These are phyloP conservation scores for Clusia tigrina DNA, from an alignment of 2,888 invertebrate species.

Conservation along the genomic window DNA sequence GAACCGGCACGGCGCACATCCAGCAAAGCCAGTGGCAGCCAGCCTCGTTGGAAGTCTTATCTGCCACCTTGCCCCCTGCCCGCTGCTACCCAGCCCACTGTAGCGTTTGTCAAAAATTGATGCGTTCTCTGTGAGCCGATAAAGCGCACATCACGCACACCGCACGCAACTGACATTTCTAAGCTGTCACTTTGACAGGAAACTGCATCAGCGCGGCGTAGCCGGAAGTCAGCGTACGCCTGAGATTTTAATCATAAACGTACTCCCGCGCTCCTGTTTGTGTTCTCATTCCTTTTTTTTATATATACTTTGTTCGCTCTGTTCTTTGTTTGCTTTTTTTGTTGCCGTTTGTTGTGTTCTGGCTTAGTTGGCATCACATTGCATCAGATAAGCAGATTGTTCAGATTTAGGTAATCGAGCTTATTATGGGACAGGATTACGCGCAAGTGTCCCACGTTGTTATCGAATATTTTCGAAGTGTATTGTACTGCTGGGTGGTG, in stretches of 20 bases:
- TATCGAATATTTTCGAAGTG: not conserved
- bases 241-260: slow-evolving; percentile 53
- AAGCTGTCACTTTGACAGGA: slow-evolving; percentile 49
- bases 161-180: slow-evolving; percentile 25
- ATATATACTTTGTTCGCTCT: slow-evolving; percentile 38
- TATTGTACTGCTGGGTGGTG: not conserved
- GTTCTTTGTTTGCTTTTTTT: no score
- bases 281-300: slow-evolving; percentile 14
- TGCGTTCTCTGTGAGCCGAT: not conserved
- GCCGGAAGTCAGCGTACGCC: slow-evolving; percentile 41
- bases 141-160: not conserved
- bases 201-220: slow-evolving; percentile 9
- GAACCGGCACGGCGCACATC: slow-evolving; percentile 23
- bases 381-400: slow-evolving; percentile 58
- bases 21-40: not conserved
- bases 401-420: slow-evolving; percentile 54
- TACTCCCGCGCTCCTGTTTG: slow-evolving; percentile 18
- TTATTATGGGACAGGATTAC: slow-evolving; percentile 42
- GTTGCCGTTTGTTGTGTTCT: no score
- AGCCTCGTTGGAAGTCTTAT: no score
- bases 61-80: not conserved
- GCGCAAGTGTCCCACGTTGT: slow-evolving; percentile 2
- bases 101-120: not conserved
- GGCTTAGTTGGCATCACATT: slow-evolving; percentile 51
- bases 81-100: not conserved